phyloP scores from a whole-genome alignment of 2,113 vertebrate species.

The Mustelus asterias region DNA sequence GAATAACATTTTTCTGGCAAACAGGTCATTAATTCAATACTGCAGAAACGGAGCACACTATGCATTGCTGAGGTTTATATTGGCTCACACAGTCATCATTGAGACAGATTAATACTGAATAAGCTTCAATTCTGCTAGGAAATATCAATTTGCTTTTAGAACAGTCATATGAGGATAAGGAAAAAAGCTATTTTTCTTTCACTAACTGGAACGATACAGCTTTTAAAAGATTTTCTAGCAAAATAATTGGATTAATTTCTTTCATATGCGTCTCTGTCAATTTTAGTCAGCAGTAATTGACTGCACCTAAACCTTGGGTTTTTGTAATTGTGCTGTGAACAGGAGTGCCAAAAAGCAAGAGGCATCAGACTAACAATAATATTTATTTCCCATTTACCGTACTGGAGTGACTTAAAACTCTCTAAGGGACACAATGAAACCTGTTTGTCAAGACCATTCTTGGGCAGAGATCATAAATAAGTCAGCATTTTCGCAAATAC shows the following conservation, averaged over 20 bases:
- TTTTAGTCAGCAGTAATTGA: background rate
- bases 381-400: conserved; percentile 28
- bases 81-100: conserved; percentile 12
- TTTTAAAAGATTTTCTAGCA: conserved; percentile 37
- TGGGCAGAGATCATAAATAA: conserved; percentile 23
- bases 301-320: conserved; percentile 1
- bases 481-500: background rate
- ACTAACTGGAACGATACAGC: conserved; percentile 30
- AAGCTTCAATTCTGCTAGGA: conserved; percentile 29
- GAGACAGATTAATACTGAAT: conserved; percentile 36
- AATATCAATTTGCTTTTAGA: conserved; percentile 38
- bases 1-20: conserved; percentile 33
- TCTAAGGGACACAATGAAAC: conserved; percentile 15
- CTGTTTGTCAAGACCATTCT: conserved; percentile 25
- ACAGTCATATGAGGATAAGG: conserved; percentile 17
- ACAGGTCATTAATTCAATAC: conserved; percentile 27
- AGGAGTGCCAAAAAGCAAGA: conserved; percentile 16
- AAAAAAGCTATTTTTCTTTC: conserved; percentile 36
- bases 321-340: background rate
- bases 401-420: background rate
- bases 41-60: background rate
- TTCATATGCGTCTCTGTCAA: conserved; percentile 33
- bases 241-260: conserved; percentile 38
- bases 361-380: background rate
- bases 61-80: conserved; percentile 22